Base-by-base conservation (phyloP, 2,888 invertebrate genomes). In the Oxytorus armatus region DNA sequence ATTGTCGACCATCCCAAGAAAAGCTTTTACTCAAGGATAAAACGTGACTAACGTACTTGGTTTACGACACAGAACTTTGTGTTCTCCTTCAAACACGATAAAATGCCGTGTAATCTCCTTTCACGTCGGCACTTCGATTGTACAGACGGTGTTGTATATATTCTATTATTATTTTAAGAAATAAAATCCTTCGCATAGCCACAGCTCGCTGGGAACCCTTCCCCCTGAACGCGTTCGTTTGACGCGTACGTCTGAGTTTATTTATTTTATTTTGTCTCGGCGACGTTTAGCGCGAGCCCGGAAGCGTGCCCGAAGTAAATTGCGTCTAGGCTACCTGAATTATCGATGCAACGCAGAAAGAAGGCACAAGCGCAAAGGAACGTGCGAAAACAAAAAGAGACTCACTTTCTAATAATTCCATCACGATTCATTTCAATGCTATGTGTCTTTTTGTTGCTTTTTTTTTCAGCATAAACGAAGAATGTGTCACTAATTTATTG, bases 341-440 rank as follows among this genome's bases (percentile, higher is more conserved):
- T 39, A 16, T 47, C 42, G 23, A 16, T 44, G 33, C 11, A 14
- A 5, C 25, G 29, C 21, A 51, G n/a, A 51, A 4, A 51, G 21
- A 51, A 51, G 23, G 18, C 16, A 36, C 29, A 42, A 25, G 42
- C 16, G 51, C 23, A 57, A 59, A 55, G 47, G 11, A 49, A 47
- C 66, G 66, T 55, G 63, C 29, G 74, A 74, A 8, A 75, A 57
- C 55, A 23, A 73, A 49, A 44, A 3, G 23, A 66, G 36, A 36
- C 65, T 66, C 57, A 57, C 74, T 75, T 75, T 75, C 66, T 59
- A 75, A 49, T 59, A 57, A 39, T 69, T 57, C 11, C 49, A 36
- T 10, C 1, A 47, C 8, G 39, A 36, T 39, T 65, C 53, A 10
- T 53, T 53, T 53, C 44, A 65, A 74, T 63, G 55, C 44, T 53